These are phyloP conservation scores for Caenorhabditis sp. DNA, from an alignment of 2,888 invertebrate genomes.

Conservation along the genomic window DNA sequence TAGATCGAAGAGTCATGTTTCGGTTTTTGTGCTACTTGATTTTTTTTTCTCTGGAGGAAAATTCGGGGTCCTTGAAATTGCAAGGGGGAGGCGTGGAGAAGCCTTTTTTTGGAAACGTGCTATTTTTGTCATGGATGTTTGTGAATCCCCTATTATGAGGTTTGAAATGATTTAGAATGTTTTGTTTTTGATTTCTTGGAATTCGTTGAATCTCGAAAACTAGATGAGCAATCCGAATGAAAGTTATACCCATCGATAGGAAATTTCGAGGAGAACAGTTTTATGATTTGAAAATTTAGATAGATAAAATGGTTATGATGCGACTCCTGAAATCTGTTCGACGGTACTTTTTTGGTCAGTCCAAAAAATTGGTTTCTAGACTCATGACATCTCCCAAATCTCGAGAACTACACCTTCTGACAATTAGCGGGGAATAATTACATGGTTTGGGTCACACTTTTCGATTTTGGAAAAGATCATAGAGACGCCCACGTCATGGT, in stretches of 20 bases:
- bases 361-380: background rate
- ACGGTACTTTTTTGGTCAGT: background rate
- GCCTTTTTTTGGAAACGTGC: background rate
- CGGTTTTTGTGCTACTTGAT: background rate
- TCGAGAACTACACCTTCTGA: background rate
- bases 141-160: background rate
- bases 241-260: background rate
- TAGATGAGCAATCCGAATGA: background rate
- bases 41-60: too few relatives aligned
- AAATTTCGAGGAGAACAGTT: background rate
- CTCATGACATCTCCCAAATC: background rate
- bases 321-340: too few relatives aligned
- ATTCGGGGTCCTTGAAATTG: too few relatives aligned
- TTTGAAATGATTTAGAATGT: background rate
- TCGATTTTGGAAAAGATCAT: background rate
- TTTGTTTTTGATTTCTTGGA: too few relatives aligned
- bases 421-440: background rate
- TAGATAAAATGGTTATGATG: too few relatives aligned
- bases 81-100: conserved; percentile 1
- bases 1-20: background rate
- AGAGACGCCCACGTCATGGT: conserved; percentile 1
- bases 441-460: background rate
- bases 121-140: background rate
- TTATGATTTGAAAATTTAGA: too few relatives aligned
- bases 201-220: too few relatives aligned